Evolutionary conservation across 2,113 vertebrate species (phyloP).

Genomic region (Colinus virginianus): DNA sequence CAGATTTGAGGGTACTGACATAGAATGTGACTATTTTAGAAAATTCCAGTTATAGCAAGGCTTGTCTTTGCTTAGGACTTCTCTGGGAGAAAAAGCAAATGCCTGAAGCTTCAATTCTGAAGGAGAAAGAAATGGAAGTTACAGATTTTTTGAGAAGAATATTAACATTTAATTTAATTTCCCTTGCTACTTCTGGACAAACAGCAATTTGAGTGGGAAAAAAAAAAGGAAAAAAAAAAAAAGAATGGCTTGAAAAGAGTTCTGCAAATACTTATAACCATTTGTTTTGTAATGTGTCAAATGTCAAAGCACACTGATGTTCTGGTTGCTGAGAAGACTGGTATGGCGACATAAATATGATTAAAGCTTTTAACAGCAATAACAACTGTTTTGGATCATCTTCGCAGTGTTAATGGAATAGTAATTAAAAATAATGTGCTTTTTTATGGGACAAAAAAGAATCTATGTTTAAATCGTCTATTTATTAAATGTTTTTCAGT

Average conservation of each 20-base stretch:
- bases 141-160: constrained; percentile 22
- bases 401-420: constrained; percentile 30
- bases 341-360: constrained; percentile 47
- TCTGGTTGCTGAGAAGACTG: constrained; percentile 17
- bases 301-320: constrained; percentile 23
- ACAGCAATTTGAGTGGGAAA: neutral
- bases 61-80: constrained; percentile 25
- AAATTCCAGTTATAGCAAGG: neutral
- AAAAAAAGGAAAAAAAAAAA: neutral
- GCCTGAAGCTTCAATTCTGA: neutral
- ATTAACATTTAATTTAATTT: constrained; percentile 53
- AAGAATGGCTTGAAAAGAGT: neutral
- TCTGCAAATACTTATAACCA: constrained; percentile 24
- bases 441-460: constrained; percentile 15
- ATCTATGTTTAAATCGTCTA: neutral
- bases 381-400: constrained; percentile 33
- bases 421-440: constrained; percentile 34
- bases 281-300: constrained; percentile 53
- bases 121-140: neutral
- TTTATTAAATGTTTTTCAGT: constrained; percentile 28
- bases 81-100: constrained; percentile 48
- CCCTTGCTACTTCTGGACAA: constrained; percentile 15
- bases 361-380: constrained; percentile 52
- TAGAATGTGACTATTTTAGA: neutral
- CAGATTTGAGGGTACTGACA: neutral